These are phyloP conservation scores for Penaeus monodon DNA, from an alignment of 2,888 invertebrate species.

Conservation along the genomic window DNA sequence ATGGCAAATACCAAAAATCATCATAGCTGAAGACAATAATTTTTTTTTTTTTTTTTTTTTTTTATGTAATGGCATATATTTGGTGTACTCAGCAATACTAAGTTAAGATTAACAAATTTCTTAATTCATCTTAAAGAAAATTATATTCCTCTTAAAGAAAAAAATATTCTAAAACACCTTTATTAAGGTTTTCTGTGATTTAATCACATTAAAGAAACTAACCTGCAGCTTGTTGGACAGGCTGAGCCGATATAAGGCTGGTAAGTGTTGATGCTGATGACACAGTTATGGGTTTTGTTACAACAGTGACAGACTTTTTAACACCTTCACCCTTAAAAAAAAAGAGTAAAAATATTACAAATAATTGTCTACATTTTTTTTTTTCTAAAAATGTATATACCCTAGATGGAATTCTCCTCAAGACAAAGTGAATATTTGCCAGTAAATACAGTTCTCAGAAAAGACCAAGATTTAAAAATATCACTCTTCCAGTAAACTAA, in stretches of 20 bases:
- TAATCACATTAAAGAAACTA: not conserved
- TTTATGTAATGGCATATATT: too few relatives aligned
- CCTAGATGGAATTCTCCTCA: too few relatives aligned
- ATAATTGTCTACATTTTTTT: not conserved
- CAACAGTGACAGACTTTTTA: conserved; percentile 61
- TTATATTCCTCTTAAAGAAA: too few relatives aligned
- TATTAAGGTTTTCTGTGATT: not conserved
- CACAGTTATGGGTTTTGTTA: conserved; percentile 57
- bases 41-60: too few relatives aligned
- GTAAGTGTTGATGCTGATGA: conserved; percentile 49
- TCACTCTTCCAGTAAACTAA: too few relatives aligned
- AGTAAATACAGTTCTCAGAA: not conserved
- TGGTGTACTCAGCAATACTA: too few relatives aligned
- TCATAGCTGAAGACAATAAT: too few relatives aligned
- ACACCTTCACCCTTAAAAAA: conserved; percentile 45
- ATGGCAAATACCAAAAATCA: too few relatives aligned
- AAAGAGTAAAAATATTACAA: not conserved
- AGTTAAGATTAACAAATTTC: too few relatives aligned
- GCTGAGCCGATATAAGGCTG: conserved; percentile 59
- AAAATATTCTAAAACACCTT: not conserved
- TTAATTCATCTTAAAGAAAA: too few relatives aligned
- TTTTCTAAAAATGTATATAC: not conserved
- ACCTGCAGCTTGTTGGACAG: conserved; percentile 53
- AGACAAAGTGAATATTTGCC: too few relatives aligned
- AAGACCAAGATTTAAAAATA: not conserved